Conservation (phyloP, 2,113 vertebrate genomes). For the Mormyrus iriodes region DNA sequence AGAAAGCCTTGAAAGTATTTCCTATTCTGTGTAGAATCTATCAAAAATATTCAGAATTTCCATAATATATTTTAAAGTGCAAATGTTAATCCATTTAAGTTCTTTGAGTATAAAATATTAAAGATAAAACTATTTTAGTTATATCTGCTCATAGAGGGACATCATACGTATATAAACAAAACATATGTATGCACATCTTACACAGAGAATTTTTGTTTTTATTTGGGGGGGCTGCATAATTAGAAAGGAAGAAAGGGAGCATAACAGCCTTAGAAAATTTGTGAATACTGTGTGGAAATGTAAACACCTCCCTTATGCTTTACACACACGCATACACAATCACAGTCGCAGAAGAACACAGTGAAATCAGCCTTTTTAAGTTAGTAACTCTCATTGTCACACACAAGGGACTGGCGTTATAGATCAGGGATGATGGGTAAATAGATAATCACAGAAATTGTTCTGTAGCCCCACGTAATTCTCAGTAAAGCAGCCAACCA, state of each 20-base stretch:
- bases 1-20: slow-evolving; percentile 66
- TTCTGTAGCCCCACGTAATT: background rate
- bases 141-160: slow-evolving; percentile 63
- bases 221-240: slow-evolving; percentile 60
- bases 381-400: background rate
- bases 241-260: slow-evolving; percentile 65
- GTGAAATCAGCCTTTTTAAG: background rate
- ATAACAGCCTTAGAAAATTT: slow-evolving; percentile 58
- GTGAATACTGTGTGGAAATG: slow-evolving; percentile 56
- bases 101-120: slow-evolving; percentile 77
- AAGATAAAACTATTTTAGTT: slow-evolving; percentile 66
- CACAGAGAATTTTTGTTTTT: slow-evolving; percentile 58
- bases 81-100: slow-evolving; percentile 72
- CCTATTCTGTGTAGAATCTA: slow-evolving; percentile 71
- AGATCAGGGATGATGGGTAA: background rate
- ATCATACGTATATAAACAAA: slow-evolving; percentile 70
- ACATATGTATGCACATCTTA: slow-evolving; percentile 52
- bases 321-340: background rate
- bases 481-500: background rate
- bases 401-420: background rate
- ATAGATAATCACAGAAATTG: background rate
- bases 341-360: background rate
- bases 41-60: slow-evolving; percentile 75
- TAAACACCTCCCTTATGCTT: slow-evolving; percentile 46
- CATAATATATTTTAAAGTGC: slow-evolving; percentile 76